Conservation (phyloP, 2,797 vertebrate genomes). For the Characodon lateralis region DNA sequence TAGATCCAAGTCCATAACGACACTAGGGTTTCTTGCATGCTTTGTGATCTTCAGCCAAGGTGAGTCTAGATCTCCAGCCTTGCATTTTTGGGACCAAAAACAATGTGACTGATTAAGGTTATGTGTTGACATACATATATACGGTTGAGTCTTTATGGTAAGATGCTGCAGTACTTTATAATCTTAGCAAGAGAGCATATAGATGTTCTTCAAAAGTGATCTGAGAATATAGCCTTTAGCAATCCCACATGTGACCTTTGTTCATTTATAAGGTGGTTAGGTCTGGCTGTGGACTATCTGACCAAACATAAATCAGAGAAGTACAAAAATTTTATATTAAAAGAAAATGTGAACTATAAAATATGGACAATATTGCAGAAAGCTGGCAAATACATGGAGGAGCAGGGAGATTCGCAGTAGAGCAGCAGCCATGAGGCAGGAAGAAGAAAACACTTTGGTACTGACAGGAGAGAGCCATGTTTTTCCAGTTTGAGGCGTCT, state of each 20-base stretch:
- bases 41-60: too few relatives aligned
- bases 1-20: neutral
- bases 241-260: neutral
- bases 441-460: neutral
- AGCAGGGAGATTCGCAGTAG: neutral
- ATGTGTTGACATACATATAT: too few relatives aligned
- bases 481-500: constrained; percentile 15
- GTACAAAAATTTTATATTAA: too few relatives aligned
- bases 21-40: neutral
- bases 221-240: neutral
- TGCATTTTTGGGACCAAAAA: too few relatives aligned
- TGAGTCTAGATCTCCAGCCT: too few relatives aligned
- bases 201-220: neutral
- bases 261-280: neutral
- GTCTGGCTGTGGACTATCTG: neutral
- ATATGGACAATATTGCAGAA: neutral
- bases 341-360: too few relatives aligned
- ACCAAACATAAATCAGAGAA: neutral
- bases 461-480: neutral
- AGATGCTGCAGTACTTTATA: neutral
- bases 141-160: neutral
- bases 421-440: neutral
- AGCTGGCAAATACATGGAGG: neutral
- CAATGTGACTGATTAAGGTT: too few relatives aligned
- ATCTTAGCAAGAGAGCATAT: neutral